Evolutionary conservation across 2,113 vertebrate genomes (phyloP), one percentile per base, ranked within the genome.

Genomic region (Callithrix jacchus): DNA sequence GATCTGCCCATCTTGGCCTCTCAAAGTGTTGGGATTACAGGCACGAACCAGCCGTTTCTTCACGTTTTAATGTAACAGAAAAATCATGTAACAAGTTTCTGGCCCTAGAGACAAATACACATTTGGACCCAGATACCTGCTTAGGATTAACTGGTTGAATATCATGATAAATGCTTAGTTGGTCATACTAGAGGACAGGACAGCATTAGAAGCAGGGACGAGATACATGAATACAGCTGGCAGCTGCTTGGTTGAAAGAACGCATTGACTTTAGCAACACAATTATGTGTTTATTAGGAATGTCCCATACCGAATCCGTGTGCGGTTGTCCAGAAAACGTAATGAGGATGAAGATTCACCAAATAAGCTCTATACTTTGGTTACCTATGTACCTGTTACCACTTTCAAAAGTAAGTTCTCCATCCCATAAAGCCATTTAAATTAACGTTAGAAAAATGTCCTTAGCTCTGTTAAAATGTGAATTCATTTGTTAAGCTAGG

Each of bases 341-440:
- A 99, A 99, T 0, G 99, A 99, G 96, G 99, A 99, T n/a, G 99
- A 99, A 97, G 99, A 99, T 91, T 99, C 99, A 0, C 99, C 99
- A n/a, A 99, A 99, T 98, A 99, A 99, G 94, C 98, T 99, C 0
- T 99, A 99, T 96, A 99, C 99, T 0, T 97, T 99, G 98, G 99
- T 99, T 76, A 99, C 99, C 64, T 99, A 99, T 0, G 99, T 99
- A 92, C 99, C 99, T 83, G 99, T 99, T 96, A 99, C 99, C 90
- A 99, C 99, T 12, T 99, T 99, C 98, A 99, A 99, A 99, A 99
- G 99, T 99, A 95, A 98, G 97, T 81, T n/a, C 18, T 45, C 52
- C 16, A 0, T 45, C 35, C 16, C 52, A 42, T 52, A 68, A 7
- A 81, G 52, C 18, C 79, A 1, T 42, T 47, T 6, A 14, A 20